phyloP scores from a whole-genome alignment of 2,797 vertebrate genomes.

The Crossoptilon crossoptilon region DNA sequence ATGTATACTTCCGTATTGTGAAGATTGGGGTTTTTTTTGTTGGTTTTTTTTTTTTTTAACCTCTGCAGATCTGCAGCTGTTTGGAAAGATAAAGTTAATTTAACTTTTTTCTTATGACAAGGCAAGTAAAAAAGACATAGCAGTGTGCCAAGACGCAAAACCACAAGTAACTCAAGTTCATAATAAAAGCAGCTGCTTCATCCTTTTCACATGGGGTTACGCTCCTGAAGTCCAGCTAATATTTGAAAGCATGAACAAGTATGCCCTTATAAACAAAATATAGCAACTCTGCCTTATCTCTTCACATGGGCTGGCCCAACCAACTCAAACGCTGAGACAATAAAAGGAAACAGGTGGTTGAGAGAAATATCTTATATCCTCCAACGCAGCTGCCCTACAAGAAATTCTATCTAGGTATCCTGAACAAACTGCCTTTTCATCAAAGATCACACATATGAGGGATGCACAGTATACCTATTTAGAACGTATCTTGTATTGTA shows the following conservation, averaged over 20 bases:
- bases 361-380: conserved; percentile 75
- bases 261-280: conserved; percentile 69
- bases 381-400: conserved; percentile 83
- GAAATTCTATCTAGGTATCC: conserved; percentile 88
- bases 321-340: conserved; percentile 65
- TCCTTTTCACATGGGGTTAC: conserved; percentile 60
- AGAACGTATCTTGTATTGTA: conserved; percentile 71
- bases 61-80: conserved; percentile 77
- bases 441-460: conserved; percentile 65
- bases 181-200: conserved; percentile 79
- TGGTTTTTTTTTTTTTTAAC: neutral
- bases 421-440: conserved; percentile 80
- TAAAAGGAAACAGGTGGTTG: conserved; percentile 81
- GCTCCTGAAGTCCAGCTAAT: conserved; percentile 75
- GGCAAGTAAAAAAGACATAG: conserved; percentile 79
- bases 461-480: conserved; percentile 62
- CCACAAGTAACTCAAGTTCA: conserved; percentile 73
- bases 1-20: conserved; percentile 73
- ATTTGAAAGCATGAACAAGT: conserved; percentile 62
- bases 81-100: conserved; percentile 83
- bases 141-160: conserved; percentile 78
- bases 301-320: conserved; percentile 55
- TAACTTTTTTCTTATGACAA: conserved; percentile 80
- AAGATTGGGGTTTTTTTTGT: neutral
- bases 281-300: conserved; percentile 72